A percentile compares a stretch with the other conserved stretches of the same genome.
phyloP scores from a whole-genome alignment of 2,888 invertebrate genomes.

The Spilarctia lutea region DNA sequence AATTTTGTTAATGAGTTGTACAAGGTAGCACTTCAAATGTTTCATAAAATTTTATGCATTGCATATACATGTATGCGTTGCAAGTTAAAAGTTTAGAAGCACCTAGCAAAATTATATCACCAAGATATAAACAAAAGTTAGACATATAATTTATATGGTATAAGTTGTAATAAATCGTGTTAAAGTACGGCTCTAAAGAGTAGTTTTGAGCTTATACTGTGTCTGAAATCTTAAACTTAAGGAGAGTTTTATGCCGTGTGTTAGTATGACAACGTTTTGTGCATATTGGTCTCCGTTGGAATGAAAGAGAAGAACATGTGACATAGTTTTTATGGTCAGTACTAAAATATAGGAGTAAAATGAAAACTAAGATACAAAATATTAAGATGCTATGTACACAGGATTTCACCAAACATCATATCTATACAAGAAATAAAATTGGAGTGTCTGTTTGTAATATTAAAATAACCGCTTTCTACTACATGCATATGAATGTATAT shows the following conservation, averaged over 20 bases:
- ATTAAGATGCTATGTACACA: too few relatives aligned
- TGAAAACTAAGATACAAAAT: too few relatives aligned
- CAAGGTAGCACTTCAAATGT: constrained; percentile 27
- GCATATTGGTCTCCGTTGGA: not conserved
- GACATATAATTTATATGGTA: constrained; percentile 11
- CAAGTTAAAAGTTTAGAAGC: constrained; percentile 30
- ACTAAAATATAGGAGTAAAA: too few relatives aligned
- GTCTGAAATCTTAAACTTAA: constrained; percentile 15
- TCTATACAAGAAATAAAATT: too few relatives aligned
- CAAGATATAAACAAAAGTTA: constrained; percentile 18
- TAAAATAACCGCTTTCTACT: too few relatives aligned
- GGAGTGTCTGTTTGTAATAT: too few relatives aligned
- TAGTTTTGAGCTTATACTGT: constrained; percentile 14
- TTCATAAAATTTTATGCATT: constrained; percentile 30
- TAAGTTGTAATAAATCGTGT: constrained; percentile 15
- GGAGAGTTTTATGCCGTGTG: not conserved
- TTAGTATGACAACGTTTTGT: not conserved
- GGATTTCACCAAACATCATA: too few relatives aligned
- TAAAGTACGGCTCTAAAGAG: constrained; percentile 11
- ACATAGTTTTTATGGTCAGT: not conserved
- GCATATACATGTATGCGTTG: constrained; percentile 21
- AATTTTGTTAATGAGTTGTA: constrained; percentile 26
- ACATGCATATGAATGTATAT: too few relatives aligned
- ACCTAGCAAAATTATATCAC: constrained; percentile 15
- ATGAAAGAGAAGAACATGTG: not conserved